These are phyloP conservation scores for Silurus glanis DNA, from an alignment of 2,113 vertebrate species.

Conservation along the genomic window DNA sequence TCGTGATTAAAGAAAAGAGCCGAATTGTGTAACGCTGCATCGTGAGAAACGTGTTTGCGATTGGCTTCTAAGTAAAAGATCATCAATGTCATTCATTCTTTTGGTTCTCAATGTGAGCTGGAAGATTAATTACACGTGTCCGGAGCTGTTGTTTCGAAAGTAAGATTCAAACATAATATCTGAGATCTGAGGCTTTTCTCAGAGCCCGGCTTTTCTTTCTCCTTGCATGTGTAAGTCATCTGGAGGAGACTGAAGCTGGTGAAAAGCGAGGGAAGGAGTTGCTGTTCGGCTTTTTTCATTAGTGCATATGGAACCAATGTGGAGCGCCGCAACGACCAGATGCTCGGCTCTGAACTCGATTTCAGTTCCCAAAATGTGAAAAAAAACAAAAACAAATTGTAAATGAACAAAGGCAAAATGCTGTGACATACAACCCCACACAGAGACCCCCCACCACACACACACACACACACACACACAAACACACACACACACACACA, in stretches of 20 bases:
- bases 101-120: neutral
- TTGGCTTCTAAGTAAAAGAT: neutral
- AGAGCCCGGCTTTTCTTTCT: neutral
- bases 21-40: neutral
- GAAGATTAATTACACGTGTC: conserved; percentile 10
- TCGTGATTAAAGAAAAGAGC: conserved; percentile 53
- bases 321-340: conserved; percentile 36
- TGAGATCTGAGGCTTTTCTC: neutral
- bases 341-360: conserved; percentile 24
- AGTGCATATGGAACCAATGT: conserved; percentile 47
- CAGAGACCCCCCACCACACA: neutral
- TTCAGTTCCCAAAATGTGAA: conserved; percentile 14
- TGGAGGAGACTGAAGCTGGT: conserved; percentile 21
- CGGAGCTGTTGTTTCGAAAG: conserved; percentile 16
- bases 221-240: conserved; percentile 30
- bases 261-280: conserved; percentile 7
- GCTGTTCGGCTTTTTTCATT: conserved; percentile 9
- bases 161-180: conserved; percentile 7
- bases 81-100: conserved; percentile 13
- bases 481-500: conserved; percentile 1
- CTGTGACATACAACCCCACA: conserved; percentile 10
- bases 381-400: conserved; percentile 22
- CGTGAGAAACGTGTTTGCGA: neutral
- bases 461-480: conserved; percentile 26
- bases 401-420: conserved; percentile 16